Evolutionary conservation across 53 echinoderm and acorn worm species (phyloP), one percentile per base, ranked within the genome.

Genomic region (Luidia sarsii): DNA sequence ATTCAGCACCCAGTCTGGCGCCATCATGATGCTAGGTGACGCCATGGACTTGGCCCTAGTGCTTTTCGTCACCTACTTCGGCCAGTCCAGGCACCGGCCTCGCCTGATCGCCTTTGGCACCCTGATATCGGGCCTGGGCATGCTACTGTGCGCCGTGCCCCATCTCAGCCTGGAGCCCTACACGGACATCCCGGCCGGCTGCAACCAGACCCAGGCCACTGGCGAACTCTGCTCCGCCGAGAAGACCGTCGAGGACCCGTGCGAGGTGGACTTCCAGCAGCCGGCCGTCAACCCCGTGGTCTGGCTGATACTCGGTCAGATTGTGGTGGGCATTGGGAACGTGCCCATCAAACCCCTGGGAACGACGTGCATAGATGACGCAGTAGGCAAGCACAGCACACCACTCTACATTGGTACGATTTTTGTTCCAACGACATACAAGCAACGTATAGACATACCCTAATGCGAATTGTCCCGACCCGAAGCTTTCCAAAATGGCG

Each of bases 331-430:
- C 6, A 89, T 89, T 14, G 92, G 92, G 1, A 68, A 67, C 28
- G 83, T 89, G 22, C 63, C 85, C 15, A 18, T 75, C 2, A 72
- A 86, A n/a, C 82, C 92, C 3, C 75, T 92, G 0, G 70, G 81
- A 7, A 53, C 82, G 0, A 89, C 92, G 2, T 92, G 89, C 77
- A 57, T 92, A 13, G 92, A 92, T 33, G 92, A 92, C 39, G 73
- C 75, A 20, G 87, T 92, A 0, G 75, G 67, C 3, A 89, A 85
- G 37, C 89, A 89, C 70, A 68, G 82, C 53, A 55, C 85, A 8
- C 82, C 86, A 13, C 27, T 84, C 8, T 92, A 89, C 23, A 70
- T 82, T 34, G 92, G 92, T 92, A 82, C 43, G 71, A n/a, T n/a
- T n/a, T n/a, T n/a, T n/a, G n/a, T n/a, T n/a, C n/a, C n/a, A n/a